Base-by-base conservation (phyloP, 2,113 vertebrate genomes). In the Hydropotes inermis region DNA sequence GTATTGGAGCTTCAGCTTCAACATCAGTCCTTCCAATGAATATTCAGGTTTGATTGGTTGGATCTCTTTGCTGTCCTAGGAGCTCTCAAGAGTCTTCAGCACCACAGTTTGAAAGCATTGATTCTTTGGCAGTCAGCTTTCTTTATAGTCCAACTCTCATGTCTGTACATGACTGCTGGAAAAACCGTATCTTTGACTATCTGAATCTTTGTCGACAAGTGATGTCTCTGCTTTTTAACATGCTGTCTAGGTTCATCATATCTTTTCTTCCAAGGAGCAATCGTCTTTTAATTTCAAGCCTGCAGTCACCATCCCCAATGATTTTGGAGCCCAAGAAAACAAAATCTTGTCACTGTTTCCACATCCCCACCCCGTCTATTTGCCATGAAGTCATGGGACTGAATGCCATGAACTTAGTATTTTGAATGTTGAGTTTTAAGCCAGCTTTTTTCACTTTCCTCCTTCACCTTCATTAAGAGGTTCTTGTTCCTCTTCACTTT, bases 351-450 rank as follows among this genome's bases (percentile, higher is more conserved):
- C n/a, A 23, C n/a, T 23, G 19, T 39, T 70, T 39, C 19, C n/a
- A 70, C n/a, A 39, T 23, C 5, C 8, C 64, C 64, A 9, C n/a
- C n/a, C 64, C 0, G 0, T 70, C 9, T 70, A 0, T 70, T 70
- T 12, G n/a, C 67, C 19, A 6, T 39, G 10, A 39, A 70, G 19
- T 39, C 67, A 39, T 12, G 67, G n/a, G 19, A 70, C 67, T 70
- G 19, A 70, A 39, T 6, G 64, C n/a, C n/a, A 23, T 70, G 64
- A 36, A 36, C n/a, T 36, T 70, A 4, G 1, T 70, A 70, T 23
- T 70, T 39, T 39, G 67, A 23, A 36, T 70, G n/a, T 70, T 36
- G 67, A 70, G 67, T 70, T 70, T 70, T 70, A 70, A 70, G 67
- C 19, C 64, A 70, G 64, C 64, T 36, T 36, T 70, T 70, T 70